These are phyloP conservation scores for Drosophila colorata DNA, from an alignment of 2,888 invertebrate genomes.

Conservation along the genomic window DNA sequence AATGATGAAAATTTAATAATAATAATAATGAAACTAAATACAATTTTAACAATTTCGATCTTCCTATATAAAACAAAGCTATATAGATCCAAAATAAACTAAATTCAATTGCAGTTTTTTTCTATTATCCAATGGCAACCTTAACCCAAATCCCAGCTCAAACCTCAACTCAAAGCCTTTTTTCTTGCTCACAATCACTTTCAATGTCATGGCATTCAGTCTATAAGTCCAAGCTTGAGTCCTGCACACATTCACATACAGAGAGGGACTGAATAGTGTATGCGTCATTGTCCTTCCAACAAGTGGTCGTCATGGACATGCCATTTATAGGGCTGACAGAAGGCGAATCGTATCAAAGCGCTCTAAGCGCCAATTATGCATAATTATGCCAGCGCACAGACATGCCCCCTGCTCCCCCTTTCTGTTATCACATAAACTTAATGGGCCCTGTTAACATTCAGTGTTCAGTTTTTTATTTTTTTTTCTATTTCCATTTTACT, in stretches of 20 bases:
- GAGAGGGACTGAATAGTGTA: conserved; percentile 7
- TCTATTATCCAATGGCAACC: neutral
- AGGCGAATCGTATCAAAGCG: conserved; percentile 66
- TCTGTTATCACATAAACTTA: neutral
- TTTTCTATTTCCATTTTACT: conserved; percentile 86
- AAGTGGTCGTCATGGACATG: conserved; percentile 57
- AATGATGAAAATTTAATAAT: too few relatives aligned
- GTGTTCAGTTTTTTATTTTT: neutral
- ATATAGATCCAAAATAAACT: too few relatives aligned
- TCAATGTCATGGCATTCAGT: conserved; percentile 59
- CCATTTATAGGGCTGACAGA: conserved; percentile 28
- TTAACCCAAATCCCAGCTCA: neutral
- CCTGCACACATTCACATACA: conserved; percentile 1
- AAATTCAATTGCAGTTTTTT: neutral
- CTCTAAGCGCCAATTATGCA: conserved; percentile 69
- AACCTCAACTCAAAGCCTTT: conserved; percentile 12
- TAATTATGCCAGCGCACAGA: conserved; percentile 66
- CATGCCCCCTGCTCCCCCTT: neutral
- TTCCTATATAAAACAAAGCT: too few relatives aligned
- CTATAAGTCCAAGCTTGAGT: conserved; percentile 19
- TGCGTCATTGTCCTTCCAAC: conserved; percentile 50
- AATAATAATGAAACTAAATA: too few relatives aligned
- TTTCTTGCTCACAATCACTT: conserved; percentile 17
- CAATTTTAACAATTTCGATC: neutral
- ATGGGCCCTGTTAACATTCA: conserved; percentile 5